Conservation (phyloP, 1,140 invertebrate species). For the Portunus trituberculatus region DNA sequence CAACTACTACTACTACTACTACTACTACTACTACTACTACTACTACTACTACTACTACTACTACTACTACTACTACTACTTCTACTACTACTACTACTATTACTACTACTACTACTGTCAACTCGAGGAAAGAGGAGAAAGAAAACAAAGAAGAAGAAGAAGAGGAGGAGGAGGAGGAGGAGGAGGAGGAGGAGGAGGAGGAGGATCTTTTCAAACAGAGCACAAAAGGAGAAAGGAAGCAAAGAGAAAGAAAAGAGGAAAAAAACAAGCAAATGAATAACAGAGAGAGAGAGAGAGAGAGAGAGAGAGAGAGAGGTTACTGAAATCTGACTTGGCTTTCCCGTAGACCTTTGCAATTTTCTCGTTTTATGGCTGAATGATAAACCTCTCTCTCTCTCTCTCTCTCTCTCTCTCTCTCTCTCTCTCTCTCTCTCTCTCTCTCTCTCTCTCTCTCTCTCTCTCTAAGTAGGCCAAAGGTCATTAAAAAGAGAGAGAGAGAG, state of each 20-base stretch:
- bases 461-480: slow-evolving; percentile 13
- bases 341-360: no score
- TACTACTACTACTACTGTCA: background rate
- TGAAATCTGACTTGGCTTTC: no score
- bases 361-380: no score
- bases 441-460: no score
- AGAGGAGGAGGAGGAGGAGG: no score
- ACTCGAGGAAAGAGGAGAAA: no score
- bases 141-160: no score
- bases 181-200: no score
- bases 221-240: background rate
- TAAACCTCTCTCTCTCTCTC: no score
- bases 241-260: background rate
- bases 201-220: background rate
- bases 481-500: background rate
- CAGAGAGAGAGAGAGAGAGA: background rate
- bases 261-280: no score
- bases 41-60: background rate
- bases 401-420: no score
- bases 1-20: background rate
- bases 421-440: no score
- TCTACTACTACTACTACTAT: slow-evolving; percentile 14
- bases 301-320: slow-evolving; percentile 18
- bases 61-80: slow-evolving; percentile 13
- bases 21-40: background rate